Percentiles rank a stretch among this genome's conserved stretches.
Conservation (phyloP, 2,888 invertebrate species). For the Auanema sp. region DNA sequence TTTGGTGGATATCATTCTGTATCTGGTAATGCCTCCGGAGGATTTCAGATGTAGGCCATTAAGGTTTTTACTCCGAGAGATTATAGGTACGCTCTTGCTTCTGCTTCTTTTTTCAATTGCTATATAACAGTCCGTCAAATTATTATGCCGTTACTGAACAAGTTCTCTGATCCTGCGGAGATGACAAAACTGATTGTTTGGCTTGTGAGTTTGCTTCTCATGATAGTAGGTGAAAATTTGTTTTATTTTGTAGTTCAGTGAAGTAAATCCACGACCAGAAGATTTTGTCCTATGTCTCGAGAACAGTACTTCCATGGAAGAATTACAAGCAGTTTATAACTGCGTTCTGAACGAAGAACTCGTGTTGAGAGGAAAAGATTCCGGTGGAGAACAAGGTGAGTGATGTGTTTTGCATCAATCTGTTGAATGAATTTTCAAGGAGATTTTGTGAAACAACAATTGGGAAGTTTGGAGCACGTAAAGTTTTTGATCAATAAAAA, state of each 20-base stretch:
- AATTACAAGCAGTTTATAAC: constrained; percentile 80
- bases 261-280: constrained; percentile 78
- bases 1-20: constrained; percentile 79
- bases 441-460: constrained; percentile 79
- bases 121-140: constrained; percentile 67
- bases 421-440: constrained; percentile 67
- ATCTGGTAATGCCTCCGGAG: constrained; percentile 79
- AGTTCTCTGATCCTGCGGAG: constrained; percentile 85
- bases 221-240: neutral
- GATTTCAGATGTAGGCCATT: constrained; percentile 83
- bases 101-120: neutral
- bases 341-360: constrained; percentile 80
- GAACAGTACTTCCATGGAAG: constrained; percentile 79
- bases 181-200: constrained; percentile 85
- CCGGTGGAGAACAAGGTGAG: constrained; percentile 78
- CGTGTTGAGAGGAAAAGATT: constrained; percentile 77
- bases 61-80: constrained; percentile 73
- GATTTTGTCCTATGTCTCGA: constrained; percentile 82
- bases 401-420: neutral
- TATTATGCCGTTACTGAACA: constrained; percentile 75
- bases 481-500: constrained; percentile 69
- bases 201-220: constrained; percentile 73
- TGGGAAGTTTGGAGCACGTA: constrained; percentile 81
- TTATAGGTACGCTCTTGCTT: constrained; percentile 40
- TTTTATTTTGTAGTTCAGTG: constrained; percentile 74